A percentile compares a stretch with the other conserved stretches of the same genome.
phyloP scores from a whole-genome alignment of 2,888 invertebrate species.

The Eudasyphora cyanicolor region DNA sequence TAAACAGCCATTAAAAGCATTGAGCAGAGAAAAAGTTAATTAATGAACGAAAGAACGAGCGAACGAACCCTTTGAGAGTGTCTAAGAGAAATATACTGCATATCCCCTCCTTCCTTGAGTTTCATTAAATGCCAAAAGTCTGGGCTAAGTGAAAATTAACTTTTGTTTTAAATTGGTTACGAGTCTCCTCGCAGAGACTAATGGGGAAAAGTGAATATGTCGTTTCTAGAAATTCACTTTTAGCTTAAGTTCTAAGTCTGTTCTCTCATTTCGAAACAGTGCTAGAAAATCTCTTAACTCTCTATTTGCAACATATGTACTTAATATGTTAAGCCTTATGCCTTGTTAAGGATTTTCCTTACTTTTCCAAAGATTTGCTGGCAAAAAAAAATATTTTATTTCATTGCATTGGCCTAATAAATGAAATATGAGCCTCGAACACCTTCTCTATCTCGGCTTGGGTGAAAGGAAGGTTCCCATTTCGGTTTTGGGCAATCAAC shows the following conservation, averaged over 20 bases:
- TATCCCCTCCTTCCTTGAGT: too few relatives aligned
- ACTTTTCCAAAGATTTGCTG: background rate
- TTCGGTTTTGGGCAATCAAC: too few relatives aligned
- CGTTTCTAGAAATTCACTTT: too few relatives aligned
- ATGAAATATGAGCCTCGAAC: conserved; percentile 50
- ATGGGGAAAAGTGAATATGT: conserved; percentile 5
- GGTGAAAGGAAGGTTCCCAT: background rate
- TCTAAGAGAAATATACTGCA: conserved; percentile 30
- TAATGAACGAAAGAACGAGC: conserved; percentile 40
- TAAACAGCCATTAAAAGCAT: conserved; percentile 42
- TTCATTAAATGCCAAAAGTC: too few relatives aligned
- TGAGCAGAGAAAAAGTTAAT: conserved; percentile 41
- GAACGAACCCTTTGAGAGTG: background rate
- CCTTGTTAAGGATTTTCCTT: conserved; percentile 12
- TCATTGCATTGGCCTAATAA: conserved; percentile 16
- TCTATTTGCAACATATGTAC: conserved; percentile 16
- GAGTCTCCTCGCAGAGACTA: background rate
- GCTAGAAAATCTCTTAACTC: background rate
- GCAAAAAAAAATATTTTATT: conserved; percentile 28
- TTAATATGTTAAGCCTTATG: conserved; percentile 21
- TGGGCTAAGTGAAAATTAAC: background rate
- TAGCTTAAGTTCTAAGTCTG: too few relatives aligned
- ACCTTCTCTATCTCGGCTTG: too few relatives aligned
- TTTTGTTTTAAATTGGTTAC: conserved; percentile 19
- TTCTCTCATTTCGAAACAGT: too few relatives aligned